Evolutionary conservation across 1,140 invertebrate species (phyloP).

Genomic region (Pentalonia nigronervosa): DNA sequence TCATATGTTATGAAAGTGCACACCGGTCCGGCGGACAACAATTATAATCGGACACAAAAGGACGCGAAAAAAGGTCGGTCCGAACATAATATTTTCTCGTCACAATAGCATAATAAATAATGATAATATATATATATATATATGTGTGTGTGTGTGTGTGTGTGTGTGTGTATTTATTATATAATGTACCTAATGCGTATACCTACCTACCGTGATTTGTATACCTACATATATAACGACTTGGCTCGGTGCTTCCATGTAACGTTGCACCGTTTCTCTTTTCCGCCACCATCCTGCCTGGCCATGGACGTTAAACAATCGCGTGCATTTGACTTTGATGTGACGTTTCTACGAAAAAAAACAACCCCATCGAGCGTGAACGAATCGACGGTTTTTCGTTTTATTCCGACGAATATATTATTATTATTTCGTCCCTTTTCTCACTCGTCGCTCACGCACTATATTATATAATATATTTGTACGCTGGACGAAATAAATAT

Average conservation of each 20-base stretch:
- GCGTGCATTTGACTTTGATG: slow-evolving; percentile 40
- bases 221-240: background rate
- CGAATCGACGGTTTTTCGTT: slow-evolving; percentile 5
- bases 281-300: background rate
- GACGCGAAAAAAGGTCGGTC: slow-evolving; percentile 5
- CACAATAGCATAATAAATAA: background rate
- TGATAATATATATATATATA: background rate
- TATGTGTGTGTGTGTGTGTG: too few species aligned
- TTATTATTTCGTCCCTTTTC: background rate
- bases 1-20: background rate
- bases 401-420: background rate
- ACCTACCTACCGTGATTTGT: background rate
- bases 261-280: background rate
- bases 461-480: background rate
- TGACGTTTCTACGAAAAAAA: slow-evolving; percentile 33
- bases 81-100: background rate
- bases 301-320: slow-evolving; percentile 8
- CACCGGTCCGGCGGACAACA: slow-evolving; percentile 10
- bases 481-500: background rate
- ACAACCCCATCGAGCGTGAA: slow-evolving; percentile 15
- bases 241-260: background rate
- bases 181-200: background rate
- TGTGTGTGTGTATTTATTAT: too few species aligned
- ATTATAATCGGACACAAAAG: slow-evolving; percentile 14
- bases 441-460: background rate